Base-by-base conservation (phyloP, 2,888 invertebrate genomes). In the Athalia rosae region DNA sequence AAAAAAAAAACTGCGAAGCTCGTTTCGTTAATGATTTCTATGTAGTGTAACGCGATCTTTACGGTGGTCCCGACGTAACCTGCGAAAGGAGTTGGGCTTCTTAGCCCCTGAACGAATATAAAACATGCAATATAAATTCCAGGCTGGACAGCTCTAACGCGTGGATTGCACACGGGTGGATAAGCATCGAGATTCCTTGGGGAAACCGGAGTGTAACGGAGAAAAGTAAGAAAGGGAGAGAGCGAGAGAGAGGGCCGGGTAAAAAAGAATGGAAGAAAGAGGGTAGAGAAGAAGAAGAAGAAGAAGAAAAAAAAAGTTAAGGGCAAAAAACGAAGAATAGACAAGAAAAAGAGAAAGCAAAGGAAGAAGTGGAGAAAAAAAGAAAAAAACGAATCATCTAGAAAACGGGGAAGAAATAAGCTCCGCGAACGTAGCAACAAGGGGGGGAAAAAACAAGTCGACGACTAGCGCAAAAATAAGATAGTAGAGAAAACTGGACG, bases 111-210 rank as follows among this genome's bases (percentile, higher is more conserved):
- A 58, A 71, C 71, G 71, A 71, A 71, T 71, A 71, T 71, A 71
- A 71, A 71, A 71, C 71, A 58, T 71, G 71, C 50, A 56, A 71
- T 71, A 71, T 71, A 71, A 71, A 71, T 71, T 71, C 71, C 71
- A n/a, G 13, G 11, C 58, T 45, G 56, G 71, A 71, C 71, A 71
- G 71, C 15, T 15, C 62, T 11, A 43, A 43, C 71, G 56, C 56
- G 13, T n/a, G 58, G 58, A 71, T 71, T 71, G 71, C 71, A 71
- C 71, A 45, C 56, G 71, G 58, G 58, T 71, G 71, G 71, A 71
- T 58, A 58, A 43, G 58, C 56, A 58, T 7, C 71, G 58, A 58
- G 58, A 71, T 71, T 71, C 71, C 71, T 58, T 45, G 13, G 71
- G 71, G 71, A 71, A 4, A 45, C 56, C 56, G 15, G 9, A 71